Percentiles rank a stretch among this genome's conserved stretches.
Conservation (phyloP, 1,140 invertebrate genomes). For the Bombus confusus region DNA sequence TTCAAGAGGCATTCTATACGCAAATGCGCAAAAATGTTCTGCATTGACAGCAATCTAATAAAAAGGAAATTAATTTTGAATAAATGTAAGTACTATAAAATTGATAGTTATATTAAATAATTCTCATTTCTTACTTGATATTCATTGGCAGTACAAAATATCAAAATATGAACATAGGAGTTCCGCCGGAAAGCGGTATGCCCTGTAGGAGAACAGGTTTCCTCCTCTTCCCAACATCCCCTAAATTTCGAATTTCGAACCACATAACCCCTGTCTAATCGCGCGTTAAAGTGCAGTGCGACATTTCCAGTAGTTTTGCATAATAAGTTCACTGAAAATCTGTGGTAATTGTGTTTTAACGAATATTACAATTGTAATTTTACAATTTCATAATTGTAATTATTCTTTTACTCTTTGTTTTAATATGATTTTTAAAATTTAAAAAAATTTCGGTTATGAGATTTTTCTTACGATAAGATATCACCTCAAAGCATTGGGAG, state of each 20-base stretch:
- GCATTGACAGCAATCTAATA: constrained; percentile 87
- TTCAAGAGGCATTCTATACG: constrained; percentile 84
- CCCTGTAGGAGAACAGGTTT: constrained; percentile 83
- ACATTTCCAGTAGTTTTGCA: constrained; percentile 84
- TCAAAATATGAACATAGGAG: constrained; percentile 76
- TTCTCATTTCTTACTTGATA: constrained; percentile 71
- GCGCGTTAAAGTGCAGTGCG: constrained; percentile 91
- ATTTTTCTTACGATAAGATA: constrained; percentile 25
- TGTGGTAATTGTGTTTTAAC: constrained; percentile 63
- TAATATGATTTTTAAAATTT: neutral
- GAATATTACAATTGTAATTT: neutral
- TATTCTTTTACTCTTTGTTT: neutral
- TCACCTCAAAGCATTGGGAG: constrained; percentile 66
- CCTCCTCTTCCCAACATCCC: constrained; percentile 88
- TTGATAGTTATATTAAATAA: neutral
- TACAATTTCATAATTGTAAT: neutral
- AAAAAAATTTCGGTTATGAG: neutral
- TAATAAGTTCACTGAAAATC: constrained; percentile 86
- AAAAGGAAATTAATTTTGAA: neutral
- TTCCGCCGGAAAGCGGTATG: constrained; percentile 71
- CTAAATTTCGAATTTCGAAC: constrained; percentile 87
- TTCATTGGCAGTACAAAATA: constrained; percentile 75
- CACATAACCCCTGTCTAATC: constrained; percentile 88
- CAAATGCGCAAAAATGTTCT: constrained; percentile 87
- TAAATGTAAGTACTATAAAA: neutral